Base-by-base conservation (phyloP, 2,888 invertebrate species). In the Crepidodera aurea region DNA sequence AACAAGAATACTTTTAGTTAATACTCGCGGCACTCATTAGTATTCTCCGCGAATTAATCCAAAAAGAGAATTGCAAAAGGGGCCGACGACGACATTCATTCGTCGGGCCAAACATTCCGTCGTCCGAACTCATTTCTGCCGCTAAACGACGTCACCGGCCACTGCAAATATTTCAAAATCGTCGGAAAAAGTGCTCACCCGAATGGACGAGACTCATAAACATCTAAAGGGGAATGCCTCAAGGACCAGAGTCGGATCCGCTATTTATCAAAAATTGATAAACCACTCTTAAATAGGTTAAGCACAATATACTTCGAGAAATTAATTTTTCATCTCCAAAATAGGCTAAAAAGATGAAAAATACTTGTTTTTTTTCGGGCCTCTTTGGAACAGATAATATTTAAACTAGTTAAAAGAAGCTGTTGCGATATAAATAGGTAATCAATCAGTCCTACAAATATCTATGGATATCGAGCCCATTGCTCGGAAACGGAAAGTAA, bases 21-120 rank as follows among this genome's bases (percentile, higher is more conserved):
- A 78, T 79, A 77, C 77, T 72, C 74, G 72, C 75, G 72, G 73
- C 65, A 70, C 78, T 80, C 78, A 80, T 80, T 80, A 80, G 79
- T 80, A 80, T 80, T 79, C 80, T 75, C 73, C 69, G 77, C 75
- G 79, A 79, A 80, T 80, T 80, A 79, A 80, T 79, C 78, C 78
- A 79, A 80, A 80, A 80, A 80, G 77, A 78, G 79, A 74, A 75
- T 75, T 72, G 76, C 75, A 77, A 79, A 80, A 77, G 77, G 75
- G 71, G 73, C 78, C 79, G 79, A 76, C 78, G 71, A 70, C 76
- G 39, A 57, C 48, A 46, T 57, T 57, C 27, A 75, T 77, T 77
- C 75, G 73, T 72, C 74, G 75, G 70, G 71, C 71, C 40, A 22
- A 16, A 51, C 77, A 78, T 78, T 78, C 78, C 78, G 74, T 64